Evolutionary conservation across 2,888 invertebrate species (phyloP).

Genomic region (Yponomeuta evonymella): DNA sequence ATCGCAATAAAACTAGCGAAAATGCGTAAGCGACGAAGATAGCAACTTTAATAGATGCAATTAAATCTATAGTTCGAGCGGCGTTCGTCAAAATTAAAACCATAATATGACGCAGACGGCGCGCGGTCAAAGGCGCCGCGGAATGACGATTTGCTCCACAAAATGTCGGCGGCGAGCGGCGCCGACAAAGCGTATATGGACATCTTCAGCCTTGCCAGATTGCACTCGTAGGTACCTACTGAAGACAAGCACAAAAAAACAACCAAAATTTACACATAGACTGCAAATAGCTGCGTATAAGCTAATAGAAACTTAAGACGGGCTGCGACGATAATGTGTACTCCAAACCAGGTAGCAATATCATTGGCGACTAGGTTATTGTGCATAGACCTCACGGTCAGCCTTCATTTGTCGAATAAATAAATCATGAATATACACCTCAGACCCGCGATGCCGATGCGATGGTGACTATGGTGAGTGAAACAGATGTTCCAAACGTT

Average conservation of each 20-base stretch:
- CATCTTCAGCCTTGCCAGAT: slow-evolving; percentile 7
- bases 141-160: slow-evolving; percentile 71
- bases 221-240: not conserved
- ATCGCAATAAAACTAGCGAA: not conserved
- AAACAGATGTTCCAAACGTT: too few relatives aligned
- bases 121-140: slow-evolving; percentile 60
- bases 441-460: too few relatives aligned
- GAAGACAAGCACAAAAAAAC: not conserved
- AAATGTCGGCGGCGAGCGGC: slow-evolving; percentile 55
- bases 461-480: too few relatives aligned
- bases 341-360: too few relatives aligned
- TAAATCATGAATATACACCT: too few relatives aligned
- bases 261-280: not conserved
- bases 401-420: too few relatives aligned
- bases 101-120: slow-evolving; percentile 39
- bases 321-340: too few relatives aligned
- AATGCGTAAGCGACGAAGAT: slow-evolving; percentile 13
- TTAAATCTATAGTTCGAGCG: slow-evolving; percentile 20
- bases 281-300: too few relatives aligned
- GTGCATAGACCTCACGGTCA: too few relatives aligned
- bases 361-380: too few relatives aligned
- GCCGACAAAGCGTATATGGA: slow-evolving; percentile 53
- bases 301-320: too few relatives aligned
- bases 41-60: slow-evolving; percentile 19
- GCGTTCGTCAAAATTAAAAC: slow-evolving; percentile 61